These are phyloP conservation scores for Agrotis exclamationis DNA, from an alignment of 2,888 invertebrate species.

Conservation along the genomic window DNA sequence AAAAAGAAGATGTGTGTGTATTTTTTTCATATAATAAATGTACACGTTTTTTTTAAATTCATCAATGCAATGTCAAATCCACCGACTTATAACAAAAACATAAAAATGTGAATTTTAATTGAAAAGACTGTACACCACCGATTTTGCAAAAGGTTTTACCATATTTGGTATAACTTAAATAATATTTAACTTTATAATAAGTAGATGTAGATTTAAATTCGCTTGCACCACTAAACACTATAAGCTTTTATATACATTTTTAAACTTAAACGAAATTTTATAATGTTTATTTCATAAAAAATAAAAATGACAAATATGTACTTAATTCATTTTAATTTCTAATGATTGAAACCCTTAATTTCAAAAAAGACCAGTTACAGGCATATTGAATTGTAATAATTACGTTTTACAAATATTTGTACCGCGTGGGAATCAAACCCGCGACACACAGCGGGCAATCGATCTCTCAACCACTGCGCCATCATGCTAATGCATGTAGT, in stretches of 20 bases:
- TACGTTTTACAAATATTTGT: too few species aligned
- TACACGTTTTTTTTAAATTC: not conserved
- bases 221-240: not conserved
- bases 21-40: not conserved
- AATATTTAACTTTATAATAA: conserved; percentile 29
- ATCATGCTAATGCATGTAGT: not conserved
- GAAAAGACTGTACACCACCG: conserved; percentile 63
- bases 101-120: conserved; percentile 40
- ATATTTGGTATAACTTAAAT: conserved; percentile 57
- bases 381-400: too few species aligned
- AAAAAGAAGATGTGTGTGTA: not conserved
- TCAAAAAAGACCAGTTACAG: too few species aligned
- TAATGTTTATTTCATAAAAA: too few species aligned
- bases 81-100: conserved; percentile 8
- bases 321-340: too few species aligned
- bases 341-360: too few species aligned
- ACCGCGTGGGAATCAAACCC: too few species aligned
- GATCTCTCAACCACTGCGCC: too few species aligned
- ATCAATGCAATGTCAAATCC: not conserved
- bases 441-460: too few species aligned
- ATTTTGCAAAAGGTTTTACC: conserved; percentile 42
- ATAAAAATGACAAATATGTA: too few species aligned
- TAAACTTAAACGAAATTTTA: too few species aligned
- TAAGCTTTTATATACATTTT: not conserved
- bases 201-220: conserved; percentile 41